These are phyloP conservation scores for Melanostoma mellinum DNA, from an alignment of 2,888 invertebrate genomes.

Conservation along the genomic window DNA sequence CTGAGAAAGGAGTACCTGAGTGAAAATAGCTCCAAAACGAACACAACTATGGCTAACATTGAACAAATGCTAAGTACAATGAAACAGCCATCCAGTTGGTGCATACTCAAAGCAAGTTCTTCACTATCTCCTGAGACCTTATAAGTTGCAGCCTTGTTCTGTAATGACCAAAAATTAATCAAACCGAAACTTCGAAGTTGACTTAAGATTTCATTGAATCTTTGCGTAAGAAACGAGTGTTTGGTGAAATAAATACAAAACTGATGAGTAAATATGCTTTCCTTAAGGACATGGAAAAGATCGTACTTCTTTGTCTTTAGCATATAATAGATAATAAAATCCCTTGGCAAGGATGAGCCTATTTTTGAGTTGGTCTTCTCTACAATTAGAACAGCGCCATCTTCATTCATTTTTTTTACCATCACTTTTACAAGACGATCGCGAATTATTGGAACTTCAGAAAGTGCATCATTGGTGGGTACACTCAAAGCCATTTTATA, in stretches of 20 bases:
- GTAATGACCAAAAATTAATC: conserved; percentile 71
- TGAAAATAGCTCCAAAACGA: conserved; percentile 13
- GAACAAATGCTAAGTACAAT: conserved; percentile 8
- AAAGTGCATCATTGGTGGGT: conserved; percentile 53
- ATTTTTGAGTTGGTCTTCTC: conserved; percentile 62
- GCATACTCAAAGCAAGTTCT: conserved; percentile 30
- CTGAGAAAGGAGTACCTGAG: not conserved
- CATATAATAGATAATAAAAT: conserved; percentile 70
- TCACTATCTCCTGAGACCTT: not conserved
- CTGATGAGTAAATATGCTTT: conserved; percentile 72
- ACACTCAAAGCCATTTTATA: not conserved
- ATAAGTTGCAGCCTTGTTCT: conserved; percentile 29
- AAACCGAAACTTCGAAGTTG: conserved; percentile 69
- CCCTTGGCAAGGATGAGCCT: conserved; percentile 66
- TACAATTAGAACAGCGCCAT: conserved; percentile 55
- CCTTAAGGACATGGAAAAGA: conserved; percentile 69
- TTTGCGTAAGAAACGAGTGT: conserved; percentile 70
- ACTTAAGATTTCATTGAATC: conserved; percentile 62
- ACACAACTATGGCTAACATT: conserved; percentile 3
- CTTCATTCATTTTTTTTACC: conserved; percentile 67
- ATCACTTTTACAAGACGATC: conserved; percentile 51
- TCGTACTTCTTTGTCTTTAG: conserved; percentile 56
- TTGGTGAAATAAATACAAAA: conserved; percentile 74
- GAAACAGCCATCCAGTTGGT: conserved; percentile 55
- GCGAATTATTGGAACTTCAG: conserved; percentile 52